A percentile compares a stretch with the other conserved stretches of the same genome.
Evolutionary conservation across 2,888 invertebrate genomes (phyloP).

Genomic region (Clivina fossor): DNA sequence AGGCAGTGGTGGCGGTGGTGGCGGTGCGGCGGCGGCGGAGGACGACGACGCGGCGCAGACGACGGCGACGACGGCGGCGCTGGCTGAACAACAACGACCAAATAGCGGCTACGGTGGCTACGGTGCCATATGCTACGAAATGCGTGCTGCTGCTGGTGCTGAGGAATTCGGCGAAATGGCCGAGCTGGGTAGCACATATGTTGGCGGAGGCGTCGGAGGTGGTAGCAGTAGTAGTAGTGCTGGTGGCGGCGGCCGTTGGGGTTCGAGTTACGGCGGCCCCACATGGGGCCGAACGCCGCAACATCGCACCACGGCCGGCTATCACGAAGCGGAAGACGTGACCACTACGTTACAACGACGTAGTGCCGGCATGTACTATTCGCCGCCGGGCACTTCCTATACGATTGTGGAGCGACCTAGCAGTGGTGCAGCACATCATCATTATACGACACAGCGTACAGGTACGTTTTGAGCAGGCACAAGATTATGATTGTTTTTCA

Average conservation of each 20-base stretch:
- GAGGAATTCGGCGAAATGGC: constrained; percentile 54
- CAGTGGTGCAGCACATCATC: constrained; percentile 63
- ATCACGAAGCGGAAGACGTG: constrained; percentile 39
- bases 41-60: constrained; percentile 49
- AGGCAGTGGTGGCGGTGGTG: constrained; percentile 1
- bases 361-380: constrained; percentile 77
- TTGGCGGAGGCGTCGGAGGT: constrained; percentile 44
- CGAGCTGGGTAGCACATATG: constrained; percentile 52
- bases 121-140: too few relatives aligned
- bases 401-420: constrained; percentile 83
- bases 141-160: too few relatives aligned
- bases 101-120: too few relatives aligned
- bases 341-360: constrained; percentile 47
- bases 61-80: constrained; percentile 48
- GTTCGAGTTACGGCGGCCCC: constrained; percentile 29
- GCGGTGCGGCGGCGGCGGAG: constrained; percentile 17
- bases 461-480: too few relatives aligned
- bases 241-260: constrained; percentile 40
- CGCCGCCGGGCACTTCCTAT: constrained; percentile 86
- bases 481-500: too few relatives aligned
- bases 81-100: too few relatives aligned
- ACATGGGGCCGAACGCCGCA: constrained; percentile 42
- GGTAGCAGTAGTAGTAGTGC: constrained; percentile 39
- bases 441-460: background rate
- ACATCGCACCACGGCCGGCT: constrained; percentile 43